Conservation (phyloP, 2,888 invertebrate genomes). For the Harpagoxenus sublaevis region DNA sequence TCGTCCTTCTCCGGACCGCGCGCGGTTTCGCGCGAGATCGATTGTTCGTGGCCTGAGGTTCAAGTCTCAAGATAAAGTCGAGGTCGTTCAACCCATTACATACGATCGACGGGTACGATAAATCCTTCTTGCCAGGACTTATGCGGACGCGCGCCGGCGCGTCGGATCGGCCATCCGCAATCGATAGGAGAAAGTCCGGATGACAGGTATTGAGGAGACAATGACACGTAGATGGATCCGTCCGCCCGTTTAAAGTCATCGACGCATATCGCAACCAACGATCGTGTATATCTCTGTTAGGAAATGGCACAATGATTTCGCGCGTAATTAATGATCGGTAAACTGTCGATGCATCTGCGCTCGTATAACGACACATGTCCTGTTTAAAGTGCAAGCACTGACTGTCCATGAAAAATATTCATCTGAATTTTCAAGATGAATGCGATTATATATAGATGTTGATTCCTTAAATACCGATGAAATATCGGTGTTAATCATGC, state of each 20-base stretch:
- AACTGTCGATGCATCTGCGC: conserved; percentile 64
- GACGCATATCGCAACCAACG: conserved; percentile 16
- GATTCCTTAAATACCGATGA: not conserved
- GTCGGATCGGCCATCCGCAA: conserved; percentile 62
- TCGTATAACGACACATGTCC: not conserved
- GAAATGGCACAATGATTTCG: conserved; percentile 70
- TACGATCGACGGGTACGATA: conserved; percentile 74
- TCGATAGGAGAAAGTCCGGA: conserved; percentile 70
- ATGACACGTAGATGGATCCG: conserved; percentile 71
- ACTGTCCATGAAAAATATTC: not conserved
- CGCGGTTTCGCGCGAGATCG: conserved; percentile 72
- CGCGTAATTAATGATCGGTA: conserved; percentile 78
- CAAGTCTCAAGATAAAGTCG: conserved; percentile 76
- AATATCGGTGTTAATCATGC: not conserved
- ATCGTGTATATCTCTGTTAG: conserved; percentile 27
- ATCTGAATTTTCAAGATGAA: not conserved
- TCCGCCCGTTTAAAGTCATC: conserved; percentile 47
- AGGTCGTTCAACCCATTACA: conserved; percentile 77
- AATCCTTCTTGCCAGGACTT: conserved; percentile 67
- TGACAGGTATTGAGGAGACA: conserved; percentile 63
- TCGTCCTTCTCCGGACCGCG: conserved; percentile 71
- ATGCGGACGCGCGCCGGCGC: conserved; percentile 33
- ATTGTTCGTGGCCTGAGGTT: conserved; percentile 74
- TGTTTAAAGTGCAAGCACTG: not conserved
- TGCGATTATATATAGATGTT: not conserved